These are phyloP conservation scores for Habropoda laboriosa DNA, from an alignment of 1,140 invertebrate species.

Conservation along the genomic window DNA sequence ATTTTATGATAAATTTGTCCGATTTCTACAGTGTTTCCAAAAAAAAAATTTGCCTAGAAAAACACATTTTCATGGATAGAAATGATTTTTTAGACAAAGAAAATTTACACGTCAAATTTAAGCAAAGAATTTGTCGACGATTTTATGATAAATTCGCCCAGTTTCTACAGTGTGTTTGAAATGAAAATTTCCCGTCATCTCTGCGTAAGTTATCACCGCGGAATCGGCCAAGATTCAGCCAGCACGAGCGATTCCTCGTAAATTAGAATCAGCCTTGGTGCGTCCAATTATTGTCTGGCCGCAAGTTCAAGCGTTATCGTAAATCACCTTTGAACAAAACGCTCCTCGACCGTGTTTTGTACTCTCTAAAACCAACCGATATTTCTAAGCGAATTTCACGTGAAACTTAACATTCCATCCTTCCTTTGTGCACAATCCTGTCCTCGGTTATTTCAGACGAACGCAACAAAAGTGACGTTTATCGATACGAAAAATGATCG, in stretches of 20 bases:
- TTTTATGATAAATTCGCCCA: no score
- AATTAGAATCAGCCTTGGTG: constrained; percentile 47
- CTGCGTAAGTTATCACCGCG: background rate
- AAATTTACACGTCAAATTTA: background rate
- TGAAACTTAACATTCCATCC: no score
- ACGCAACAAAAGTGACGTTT: no score
- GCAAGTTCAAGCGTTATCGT: constrained; percentile 38
- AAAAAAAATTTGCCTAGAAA: no score
- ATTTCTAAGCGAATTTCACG: background rate
- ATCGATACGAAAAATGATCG: no score
- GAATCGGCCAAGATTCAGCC: constrained; percentile 16
- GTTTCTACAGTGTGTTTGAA: background rate
- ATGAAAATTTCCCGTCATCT: background rate
- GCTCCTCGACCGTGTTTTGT: background rate
- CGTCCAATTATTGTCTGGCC: constrained; percentile 15
- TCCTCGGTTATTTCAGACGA: no score
- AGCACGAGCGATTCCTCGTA: constrained; percentile 21
- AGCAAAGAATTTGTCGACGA: no score
- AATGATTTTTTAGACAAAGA: background rate
- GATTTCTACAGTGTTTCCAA: no score
- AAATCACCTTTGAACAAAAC: constrained; percentile 42
- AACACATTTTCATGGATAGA: no score
- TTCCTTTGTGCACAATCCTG: background rate
- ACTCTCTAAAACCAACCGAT: background rate
- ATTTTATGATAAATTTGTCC: no score